Percentiles rank a stretch among this genome's conserved stretches.
Conservation (phyloP, 2,797 vertebrate species). For the Glossophaga mutica region DNA sequence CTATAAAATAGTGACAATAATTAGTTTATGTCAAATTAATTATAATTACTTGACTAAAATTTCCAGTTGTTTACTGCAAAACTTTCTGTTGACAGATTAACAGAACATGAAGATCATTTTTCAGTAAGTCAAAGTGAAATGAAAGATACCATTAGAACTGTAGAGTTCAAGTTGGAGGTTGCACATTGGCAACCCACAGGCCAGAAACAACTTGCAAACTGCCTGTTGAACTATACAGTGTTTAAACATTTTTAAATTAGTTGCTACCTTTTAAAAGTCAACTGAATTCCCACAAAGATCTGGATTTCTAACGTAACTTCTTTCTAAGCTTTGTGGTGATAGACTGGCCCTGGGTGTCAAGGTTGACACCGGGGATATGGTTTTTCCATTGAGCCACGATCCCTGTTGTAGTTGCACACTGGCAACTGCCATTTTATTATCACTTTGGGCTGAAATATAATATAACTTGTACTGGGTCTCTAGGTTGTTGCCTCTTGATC, state of each 20-base stretch:
- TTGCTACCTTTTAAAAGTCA: constrained; percentile 26
- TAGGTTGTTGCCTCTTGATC: neutral
- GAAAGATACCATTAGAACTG: neutral
- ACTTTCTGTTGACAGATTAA: neutral
- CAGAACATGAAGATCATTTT: neutral
- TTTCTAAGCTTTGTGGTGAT: neutral
- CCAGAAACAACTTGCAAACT: neutral
- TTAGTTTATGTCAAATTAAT: neutral
- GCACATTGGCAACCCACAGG: neutral
- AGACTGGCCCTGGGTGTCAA: neutral
- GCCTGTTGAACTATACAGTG: neutral
- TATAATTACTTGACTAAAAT: neutral
- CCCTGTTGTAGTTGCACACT: neutral
- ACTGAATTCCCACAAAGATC: constrained; percentile 15
- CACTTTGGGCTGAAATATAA: neutral
- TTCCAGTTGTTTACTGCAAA: neutral
- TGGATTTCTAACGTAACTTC: neutral
- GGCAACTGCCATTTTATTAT: neutral
- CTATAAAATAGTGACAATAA: neutral
- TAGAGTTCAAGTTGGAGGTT: neutral
- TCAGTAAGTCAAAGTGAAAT: constrained; percentile 15
- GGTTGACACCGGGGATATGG: neutral
- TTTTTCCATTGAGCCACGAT: neutral
- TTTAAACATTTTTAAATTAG: neutral
- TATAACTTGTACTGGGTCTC: neutral